Evolutionary conservation across 2,113 vertebrate species (phyloP).

Genomic region (Pangasianodon gigas): DNA sequence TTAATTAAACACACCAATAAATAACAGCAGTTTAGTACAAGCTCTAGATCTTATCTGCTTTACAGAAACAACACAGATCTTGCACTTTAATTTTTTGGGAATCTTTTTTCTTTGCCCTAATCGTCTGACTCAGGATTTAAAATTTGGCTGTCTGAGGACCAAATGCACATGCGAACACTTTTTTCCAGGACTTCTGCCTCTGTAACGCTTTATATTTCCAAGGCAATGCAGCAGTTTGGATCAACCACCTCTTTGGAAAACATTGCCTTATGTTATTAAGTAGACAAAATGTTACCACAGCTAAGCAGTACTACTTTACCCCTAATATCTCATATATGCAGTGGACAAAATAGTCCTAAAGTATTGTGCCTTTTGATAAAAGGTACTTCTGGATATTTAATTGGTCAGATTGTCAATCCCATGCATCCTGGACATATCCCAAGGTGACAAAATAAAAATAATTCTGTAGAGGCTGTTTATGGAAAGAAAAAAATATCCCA

Average conservation of each 20-base stretch:
- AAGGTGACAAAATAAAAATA: not conserved
- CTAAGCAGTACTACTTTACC: not conserved
- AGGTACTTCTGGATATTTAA: not conserved
- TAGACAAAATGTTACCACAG: not conserved
- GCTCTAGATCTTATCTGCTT: not conserved
- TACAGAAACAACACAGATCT: not conserved
- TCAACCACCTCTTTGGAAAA: not conserved
- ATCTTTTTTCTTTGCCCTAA: not conserved
- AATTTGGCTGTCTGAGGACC: not conserved
- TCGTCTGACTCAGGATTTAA: not conserved
- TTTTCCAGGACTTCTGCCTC: not conserved
- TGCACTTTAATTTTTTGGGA: not conserved
- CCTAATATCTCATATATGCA: not conserved
- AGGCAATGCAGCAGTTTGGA: not conserved
- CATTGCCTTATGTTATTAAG: not conserved
- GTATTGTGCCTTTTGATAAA: not conserved
- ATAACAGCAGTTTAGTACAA: not conserved
- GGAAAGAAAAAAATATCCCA: no score
- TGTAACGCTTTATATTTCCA: not conserved
- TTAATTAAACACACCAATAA: not conserved
- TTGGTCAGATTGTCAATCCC: not conserved
- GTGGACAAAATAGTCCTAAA: not conserved
- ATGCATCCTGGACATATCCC: not conserved
- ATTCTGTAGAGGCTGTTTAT: not conserved
- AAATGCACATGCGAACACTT: not conserved